Evolutionary conservation across 2,797 vertebrate genomes (phyloP).

Genomic region (Melanotaenia boesemani): DNA sequence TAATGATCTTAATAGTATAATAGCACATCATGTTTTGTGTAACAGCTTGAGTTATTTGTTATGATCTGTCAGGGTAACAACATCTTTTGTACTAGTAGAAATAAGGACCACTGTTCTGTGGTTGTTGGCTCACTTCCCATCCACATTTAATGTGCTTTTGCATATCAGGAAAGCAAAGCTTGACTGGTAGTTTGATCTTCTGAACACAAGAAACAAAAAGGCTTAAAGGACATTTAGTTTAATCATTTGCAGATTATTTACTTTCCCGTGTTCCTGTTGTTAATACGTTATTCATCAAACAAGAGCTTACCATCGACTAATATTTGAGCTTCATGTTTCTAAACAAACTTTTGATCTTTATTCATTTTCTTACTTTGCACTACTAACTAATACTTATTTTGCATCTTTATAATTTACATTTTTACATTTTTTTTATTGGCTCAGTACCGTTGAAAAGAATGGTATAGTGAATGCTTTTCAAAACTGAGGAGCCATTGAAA

Average conservation of each 20-base stretch:
- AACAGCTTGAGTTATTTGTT: conserved; percentile 34
- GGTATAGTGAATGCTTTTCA: neutral
- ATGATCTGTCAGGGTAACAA: conserved; percentile 13
- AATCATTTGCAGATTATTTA: neutral
- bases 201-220: conserved; percentile 11
- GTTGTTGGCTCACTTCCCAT: neutral
- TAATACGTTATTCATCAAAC: neutral
- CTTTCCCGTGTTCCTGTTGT: neutral
- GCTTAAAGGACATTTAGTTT: conserved; percentile 2
- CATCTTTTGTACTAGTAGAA: conserved; percentile 16
- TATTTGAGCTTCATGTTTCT: neutral
- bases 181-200: conserved; percentile 21
- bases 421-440: neutral
- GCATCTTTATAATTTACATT: neutral
- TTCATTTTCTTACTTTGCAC: neutral
- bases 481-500: neutral
- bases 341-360: neutral
- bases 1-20: conserved; percentile 4
- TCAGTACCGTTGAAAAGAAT: neutral
- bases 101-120: neutral
- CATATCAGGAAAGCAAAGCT: neutral
- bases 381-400: neutral
- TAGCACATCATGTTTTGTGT: conserved; percentile 16
- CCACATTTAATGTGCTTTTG: conserved; percentile 20
- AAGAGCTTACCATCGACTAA: too few relatives aligned